A percentile compares a stretch with the other conserved stretches of the same genome.
Conservation (phyloP, 2,113 vertebrate species). For the Odobenus rosmarus region DNA sequence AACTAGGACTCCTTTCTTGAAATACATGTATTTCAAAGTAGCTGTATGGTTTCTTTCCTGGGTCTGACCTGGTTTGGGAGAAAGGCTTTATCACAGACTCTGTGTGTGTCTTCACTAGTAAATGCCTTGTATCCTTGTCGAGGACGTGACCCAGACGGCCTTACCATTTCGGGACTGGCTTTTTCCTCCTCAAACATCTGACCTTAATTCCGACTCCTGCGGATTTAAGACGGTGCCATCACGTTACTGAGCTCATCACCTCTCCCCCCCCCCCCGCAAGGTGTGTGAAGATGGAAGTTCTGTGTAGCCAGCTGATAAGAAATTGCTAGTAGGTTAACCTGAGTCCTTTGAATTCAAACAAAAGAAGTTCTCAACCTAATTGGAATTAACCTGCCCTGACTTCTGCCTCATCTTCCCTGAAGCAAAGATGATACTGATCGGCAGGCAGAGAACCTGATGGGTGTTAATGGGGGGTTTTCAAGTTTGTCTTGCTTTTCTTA, state of each 20-base stretch:
- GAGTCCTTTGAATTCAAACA: constrained; percentile 47
- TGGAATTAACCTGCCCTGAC: constrained; percentile 51
- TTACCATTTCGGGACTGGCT: not conserved
- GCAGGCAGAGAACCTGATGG: not conserved
- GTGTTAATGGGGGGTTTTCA: constrained; percentile 59
- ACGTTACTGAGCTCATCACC: not conserved
- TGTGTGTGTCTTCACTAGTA: not conserved
- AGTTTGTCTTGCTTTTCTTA: constrained; percentile 74
- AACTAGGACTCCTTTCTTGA: not conserved
- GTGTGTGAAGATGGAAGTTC: constrained; percentile 15
- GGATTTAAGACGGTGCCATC: not conserved
- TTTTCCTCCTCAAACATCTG: constrained; percentile 12
- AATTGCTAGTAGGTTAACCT: constrained; percentile 24
- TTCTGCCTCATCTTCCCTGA: constrained; percentile 57
- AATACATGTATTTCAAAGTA: not conserved
- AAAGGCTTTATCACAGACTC: not conserved
- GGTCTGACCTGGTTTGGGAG: not conserved
- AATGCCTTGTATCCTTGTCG: not conserved
- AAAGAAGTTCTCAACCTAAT: constrained; percentile 52
- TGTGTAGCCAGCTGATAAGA: not conserved
- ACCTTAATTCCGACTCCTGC: not conserved
- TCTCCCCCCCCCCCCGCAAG: not conserved
- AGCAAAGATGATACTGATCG: not conserved
- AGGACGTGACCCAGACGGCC: not conserved
- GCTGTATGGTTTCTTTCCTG: not conserved